phyloP scores from a whole-genome alignment of 2,113 vertebrate species.

The Gnathonemus echidnorhynchus region DNA sequence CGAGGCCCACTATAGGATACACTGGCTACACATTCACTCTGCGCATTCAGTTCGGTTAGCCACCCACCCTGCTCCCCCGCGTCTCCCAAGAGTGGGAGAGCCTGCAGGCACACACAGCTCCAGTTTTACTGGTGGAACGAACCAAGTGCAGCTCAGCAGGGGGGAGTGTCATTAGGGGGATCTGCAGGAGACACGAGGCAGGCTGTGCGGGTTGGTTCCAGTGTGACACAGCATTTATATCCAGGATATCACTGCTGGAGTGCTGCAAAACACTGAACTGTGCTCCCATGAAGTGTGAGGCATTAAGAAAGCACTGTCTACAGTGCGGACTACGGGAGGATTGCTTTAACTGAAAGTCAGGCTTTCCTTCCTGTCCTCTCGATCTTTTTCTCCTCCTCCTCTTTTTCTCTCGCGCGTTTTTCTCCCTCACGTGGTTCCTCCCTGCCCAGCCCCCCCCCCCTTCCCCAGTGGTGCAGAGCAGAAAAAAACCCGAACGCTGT shows the following conservation, averaged over 20 bases:
- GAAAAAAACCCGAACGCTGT: constrained; percentile 26
- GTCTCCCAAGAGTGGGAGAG: background rate
- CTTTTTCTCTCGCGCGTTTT: background rate
- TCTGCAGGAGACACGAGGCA: background rate
- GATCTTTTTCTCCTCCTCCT: background rate
- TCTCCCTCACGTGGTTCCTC: background rate
- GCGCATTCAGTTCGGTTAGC: background rate
- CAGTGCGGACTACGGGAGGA: background rate
- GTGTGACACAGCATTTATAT: background rate
- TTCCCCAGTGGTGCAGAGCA: constrained; percentile 21
- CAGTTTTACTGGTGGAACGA: constrained; percentile 39
- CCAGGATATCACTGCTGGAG: background rate
- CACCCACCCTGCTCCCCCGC: background rate
- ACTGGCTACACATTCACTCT: background rate
- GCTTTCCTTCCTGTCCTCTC: background rate
- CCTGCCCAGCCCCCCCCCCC: background rate
- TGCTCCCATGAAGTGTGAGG: background rate
- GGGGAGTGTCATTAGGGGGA: background rate
- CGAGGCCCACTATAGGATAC: background rate
- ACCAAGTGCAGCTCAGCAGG: constrained; percentile 43
- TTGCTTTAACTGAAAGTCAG: background rate
- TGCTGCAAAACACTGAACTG: background rate
- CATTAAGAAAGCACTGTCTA: background rate
- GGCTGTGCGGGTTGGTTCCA: background rate
- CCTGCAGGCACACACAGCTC: constrained; percentile 11